Conservation (phyloP, 2,113 vertebrate genomes). For the Lonchura striata region DNA sequence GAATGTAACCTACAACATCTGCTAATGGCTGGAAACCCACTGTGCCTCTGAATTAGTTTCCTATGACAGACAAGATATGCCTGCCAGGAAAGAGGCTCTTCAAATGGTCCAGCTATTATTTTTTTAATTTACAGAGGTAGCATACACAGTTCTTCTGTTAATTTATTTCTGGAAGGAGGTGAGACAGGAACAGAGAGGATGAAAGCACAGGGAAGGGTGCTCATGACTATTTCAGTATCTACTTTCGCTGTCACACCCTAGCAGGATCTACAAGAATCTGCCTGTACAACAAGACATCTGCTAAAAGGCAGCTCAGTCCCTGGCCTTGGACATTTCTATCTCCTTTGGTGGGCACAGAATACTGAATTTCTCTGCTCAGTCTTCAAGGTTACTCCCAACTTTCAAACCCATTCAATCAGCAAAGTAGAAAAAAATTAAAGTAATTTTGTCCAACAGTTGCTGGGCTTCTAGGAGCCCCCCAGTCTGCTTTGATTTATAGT, state of each 20-base stretch:
- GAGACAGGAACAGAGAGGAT: not conserved
- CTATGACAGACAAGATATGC: not conserved
- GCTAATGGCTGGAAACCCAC: constrained; percentile 11
- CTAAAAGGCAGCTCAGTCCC: not conserved
- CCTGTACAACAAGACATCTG: not conserved
- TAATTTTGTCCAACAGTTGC: not conserved
- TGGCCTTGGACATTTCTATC: not conserved
- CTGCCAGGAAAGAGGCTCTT: not conserved
- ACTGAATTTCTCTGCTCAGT: not conserved
- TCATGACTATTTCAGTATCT: not conserved
- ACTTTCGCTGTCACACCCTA: not conserved
- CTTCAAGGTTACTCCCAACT: not conserved
- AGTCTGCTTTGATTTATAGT: not conserved
- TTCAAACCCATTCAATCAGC: not conserved
- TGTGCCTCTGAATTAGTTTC: not conserved
- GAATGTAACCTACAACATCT: not conserved
- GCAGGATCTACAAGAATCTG: not conserved
- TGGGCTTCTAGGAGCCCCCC: not conserved
- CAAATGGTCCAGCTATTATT: not conserved
- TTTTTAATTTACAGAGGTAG: not conserved
- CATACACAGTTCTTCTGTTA: not conserved
- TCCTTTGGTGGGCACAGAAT: not conserved
- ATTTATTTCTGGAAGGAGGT: not conserved
- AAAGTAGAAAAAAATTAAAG: not conserved
- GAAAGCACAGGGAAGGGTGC: not conserved